Conservation (phyloP, 1,140 invertebrate species). For the Dendroctonus ponderosae region DNA sequence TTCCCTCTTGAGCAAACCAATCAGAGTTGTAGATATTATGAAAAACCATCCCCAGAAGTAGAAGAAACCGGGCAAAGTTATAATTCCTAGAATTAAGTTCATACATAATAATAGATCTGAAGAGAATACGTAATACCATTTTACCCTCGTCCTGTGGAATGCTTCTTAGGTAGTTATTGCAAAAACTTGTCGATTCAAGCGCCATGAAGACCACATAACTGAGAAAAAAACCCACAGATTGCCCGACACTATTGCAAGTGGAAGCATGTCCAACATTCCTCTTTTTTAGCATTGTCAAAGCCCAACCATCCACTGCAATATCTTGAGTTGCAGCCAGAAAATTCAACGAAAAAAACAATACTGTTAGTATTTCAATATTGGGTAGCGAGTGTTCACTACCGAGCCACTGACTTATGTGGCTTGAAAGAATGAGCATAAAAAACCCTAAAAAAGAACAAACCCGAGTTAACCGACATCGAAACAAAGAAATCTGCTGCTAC, state of each 20-base stretch:
- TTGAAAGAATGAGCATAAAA: constrained; percentile 83
- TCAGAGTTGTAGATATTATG: constrained; percentile 84
- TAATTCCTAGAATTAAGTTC: constrained; percentile 57
- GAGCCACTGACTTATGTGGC: constrained; percentile 71
- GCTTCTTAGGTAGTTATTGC: constrained; percentile 85
- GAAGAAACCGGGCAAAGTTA: constrained; percentile 88
- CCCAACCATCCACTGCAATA: constrained; percentile 99
- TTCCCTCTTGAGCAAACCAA: constrained; percentile 89
- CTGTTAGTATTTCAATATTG: constrained; percentile 77
- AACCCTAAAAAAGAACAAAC: constrained; percentile 57
- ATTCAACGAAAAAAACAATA: constrained; percentile 88
- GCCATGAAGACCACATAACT: constrained; percentile 97
- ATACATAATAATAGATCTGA: too few relatives aligned
- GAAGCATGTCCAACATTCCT: constrained; percentile 98
- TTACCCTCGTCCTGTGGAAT: constrained; percentile 64
- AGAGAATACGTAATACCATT: neutral
- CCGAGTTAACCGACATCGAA: neutral
- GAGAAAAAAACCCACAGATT: constrained; percentile 96
- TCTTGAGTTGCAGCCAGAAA: constrained; percentile 98
- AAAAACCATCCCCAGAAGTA: constrained; percentile 96
- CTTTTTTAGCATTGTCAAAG: constrained; percentile 95
- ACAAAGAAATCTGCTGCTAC: constrained; percentile 42
- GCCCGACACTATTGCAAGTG: constrained; percentile 97
- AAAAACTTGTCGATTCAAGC: constrained; percentile 95
- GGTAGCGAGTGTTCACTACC: constrained; percentile 66